Conservation (phyloP, 2,113 vertebrate genomes). For the Pteropus alecto region DNA sequence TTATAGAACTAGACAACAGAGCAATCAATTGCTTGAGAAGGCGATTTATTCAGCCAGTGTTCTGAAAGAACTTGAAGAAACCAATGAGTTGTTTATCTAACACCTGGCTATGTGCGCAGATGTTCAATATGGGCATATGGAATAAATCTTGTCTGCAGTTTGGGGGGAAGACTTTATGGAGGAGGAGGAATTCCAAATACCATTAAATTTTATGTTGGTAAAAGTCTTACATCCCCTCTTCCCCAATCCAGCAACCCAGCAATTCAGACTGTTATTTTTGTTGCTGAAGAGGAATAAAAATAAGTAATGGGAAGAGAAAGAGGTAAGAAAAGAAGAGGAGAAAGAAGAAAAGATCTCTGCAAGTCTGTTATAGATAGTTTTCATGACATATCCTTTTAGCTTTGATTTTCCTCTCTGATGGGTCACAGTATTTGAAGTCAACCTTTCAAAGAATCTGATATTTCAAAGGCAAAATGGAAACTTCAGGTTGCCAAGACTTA, state of each 20-base stretch:
- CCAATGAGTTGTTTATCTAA: neutral
- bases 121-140: rapidly evolving
- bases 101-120: neutral
- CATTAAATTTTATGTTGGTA: neutral
- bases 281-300: neutral
- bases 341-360: neutral
- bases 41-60: neutral
- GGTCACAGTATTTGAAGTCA: neutral
- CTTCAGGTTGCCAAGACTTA: neutral
- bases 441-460: neutral
- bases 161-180: neutral
- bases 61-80: neutral
- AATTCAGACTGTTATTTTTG: neutral
- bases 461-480: neutral
- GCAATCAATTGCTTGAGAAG: neutral
- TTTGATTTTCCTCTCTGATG: neutral
- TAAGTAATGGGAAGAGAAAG: neutral
- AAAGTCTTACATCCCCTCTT: neutral
- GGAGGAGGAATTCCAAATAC: neutral
- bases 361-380: neutral
- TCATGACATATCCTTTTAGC: neutral
- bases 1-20: neutral
- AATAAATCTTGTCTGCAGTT: neutral
- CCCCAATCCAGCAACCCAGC: neutral
- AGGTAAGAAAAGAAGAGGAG: neutral